Percentiles rank a stretch among this genome's conserved stretches.
Evolutionary conservation across 2,113 vertebrate species (phyloP).

Genomic region (Tauraco erythrolophus): DNA sequence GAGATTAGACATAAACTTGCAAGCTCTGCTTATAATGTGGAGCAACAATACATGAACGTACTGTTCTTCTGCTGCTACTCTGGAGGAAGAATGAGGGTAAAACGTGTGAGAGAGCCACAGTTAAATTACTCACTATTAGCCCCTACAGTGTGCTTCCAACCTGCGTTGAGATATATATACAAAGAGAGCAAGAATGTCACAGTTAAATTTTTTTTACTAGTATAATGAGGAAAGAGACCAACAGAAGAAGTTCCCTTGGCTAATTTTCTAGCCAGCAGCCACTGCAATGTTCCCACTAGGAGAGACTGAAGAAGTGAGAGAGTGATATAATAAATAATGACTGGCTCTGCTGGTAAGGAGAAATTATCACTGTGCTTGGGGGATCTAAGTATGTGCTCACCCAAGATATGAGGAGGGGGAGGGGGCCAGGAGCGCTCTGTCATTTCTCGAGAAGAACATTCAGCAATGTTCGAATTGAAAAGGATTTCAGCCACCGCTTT

Average conservation of each 20-base stretch:
- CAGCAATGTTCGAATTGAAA: conserved; percentile 44
- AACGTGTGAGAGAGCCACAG: conserved; percentile 60
- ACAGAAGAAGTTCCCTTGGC: conserved; percentile 78
- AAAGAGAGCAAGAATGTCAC: conserved; percentile 70
- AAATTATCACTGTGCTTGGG: conserved; percentile 77
- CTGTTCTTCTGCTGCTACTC: conserved; percentile 58
- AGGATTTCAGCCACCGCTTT: conserved; percentile 24
- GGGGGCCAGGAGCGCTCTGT: background rate
- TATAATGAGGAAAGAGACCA: conserved; percentile 81
- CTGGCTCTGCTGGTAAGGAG: conserved; percentile 74
- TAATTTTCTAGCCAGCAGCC: conserved; percentile 81
- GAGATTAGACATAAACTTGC: conserved; percentile 72
- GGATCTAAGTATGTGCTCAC: conserved; percentile 70
- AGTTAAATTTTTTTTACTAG: conserved; percentile 80
- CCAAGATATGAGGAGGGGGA: conserved; percentile 8
- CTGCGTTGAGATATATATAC: conserved; percentile 43
- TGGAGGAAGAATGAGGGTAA: conserved; percentile 68
- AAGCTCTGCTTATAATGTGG: conserved; percentile 57
- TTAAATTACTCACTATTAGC: conserved; percentile 79
- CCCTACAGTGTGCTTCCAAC: conserved; percentile 76
- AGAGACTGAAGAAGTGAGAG: conserved; percentile 72
- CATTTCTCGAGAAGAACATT: background rate
- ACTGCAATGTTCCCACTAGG: conserved; percentile 76
- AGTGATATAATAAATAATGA: conserved; percentile 81
- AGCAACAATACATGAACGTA: conserved; percentile 41